These are phyloP conservation scores for Archaeoteleia sp. DNA, from an alignment of 2,888 invertebrate species.

Conservation along the genomic window DNA sequence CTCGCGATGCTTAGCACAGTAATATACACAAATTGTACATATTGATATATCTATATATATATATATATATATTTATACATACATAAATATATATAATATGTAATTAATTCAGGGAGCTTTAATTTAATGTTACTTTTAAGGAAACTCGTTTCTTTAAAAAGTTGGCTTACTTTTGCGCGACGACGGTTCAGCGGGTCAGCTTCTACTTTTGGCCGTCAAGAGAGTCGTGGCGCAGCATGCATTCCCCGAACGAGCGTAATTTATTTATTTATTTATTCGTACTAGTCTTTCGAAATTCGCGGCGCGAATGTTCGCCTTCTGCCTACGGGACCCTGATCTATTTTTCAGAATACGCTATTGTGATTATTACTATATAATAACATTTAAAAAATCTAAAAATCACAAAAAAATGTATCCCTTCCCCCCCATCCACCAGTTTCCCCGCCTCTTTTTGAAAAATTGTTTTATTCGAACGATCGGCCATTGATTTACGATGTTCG, in stretches of 20 bases:
- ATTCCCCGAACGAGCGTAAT: no score
- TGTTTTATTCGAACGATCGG: slow-evolving; percentile 60
- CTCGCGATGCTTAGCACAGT: slow-evolving; percentile 40
- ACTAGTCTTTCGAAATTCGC: slow-evolving; percentile 49
- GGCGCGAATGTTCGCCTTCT: slow-evolving; percentile 64
- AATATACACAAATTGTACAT: slow-evolving; percentile 48
- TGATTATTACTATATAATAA: slow-evolving; percentile 74
- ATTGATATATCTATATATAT: slow-evolving; percentile 7
- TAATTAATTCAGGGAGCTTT: no score
- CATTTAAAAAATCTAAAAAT: slow-evolving; percentile 65
- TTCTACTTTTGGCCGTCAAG: no score
- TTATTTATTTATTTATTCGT: slow-evolving; percentile 41
- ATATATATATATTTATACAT: no score
- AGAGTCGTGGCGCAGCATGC: no score
- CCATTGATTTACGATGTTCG: slow-evolving; percentile 70
- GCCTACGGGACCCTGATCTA: slow-evolving; percentile 73
- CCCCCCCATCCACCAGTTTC: slow-evolving; percentile 30
- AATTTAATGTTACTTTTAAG: no score
- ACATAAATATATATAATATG: no score
- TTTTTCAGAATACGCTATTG: slow-evolving; percentile 75
- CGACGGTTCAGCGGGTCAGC: no score
- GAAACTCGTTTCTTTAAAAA: no score
- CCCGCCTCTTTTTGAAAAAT: slow-evolving; percentile 38
- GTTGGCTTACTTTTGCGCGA: no score
- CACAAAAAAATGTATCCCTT: slow-evolving; percentile 61